phyloP scores from a whole-genome alignment of 2,113 vertebrate genomes.

The Phalacrocorax aristotelis region DNA sequence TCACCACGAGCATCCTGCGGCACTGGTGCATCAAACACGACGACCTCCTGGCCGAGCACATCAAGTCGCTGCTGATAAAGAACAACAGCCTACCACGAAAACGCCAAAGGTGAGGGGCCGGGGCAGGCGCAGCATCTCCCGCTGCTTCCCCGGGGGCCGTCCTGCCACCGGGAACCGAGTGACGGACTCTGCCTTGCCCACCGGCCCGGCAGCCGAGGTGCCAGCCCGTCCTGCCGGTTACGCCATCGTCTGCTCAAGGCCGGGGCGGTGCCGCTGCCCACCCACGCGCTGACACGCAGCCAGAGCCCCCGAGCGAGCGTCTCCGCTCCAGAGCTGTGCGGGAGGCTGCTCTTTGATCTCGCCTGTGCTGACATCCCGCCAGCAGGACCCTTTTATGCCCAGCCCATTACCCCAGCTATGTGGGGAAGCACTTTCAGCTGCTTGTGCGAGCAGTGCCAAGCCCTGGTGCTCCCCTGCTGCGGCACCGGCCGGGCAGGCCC shows the following conservation, averaged over 20 bases:
- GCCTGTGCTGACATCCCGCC: background rate
- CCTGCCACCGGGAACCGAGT: fast-evolving
- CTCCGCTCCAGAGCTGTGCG: background rate
- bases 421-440: background rate
- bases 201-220: background rate
- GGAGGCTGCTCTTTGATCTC: background rate
- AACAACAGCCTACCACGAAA: conserved; percentile 96
- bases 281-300: fast-evolving
- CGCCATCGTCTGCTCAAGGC: background rate
- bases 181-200: background rate
- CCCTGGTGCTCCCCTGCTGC: background rate
- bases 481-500: background rate
- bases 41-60: conserved; percentile 88
- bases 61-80: conserved; percentile 95
- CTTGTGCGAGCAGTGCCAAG: background rate
- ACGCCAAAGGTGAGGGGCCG: conserved; percentile 82
- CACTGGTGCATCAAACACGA: conserved; percentile 94
- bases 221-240: background rate
- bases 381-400: background rate
- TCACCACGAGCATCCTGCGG: conserved; percentile 94
- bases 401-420: background rate
- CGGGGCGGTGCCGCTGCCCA: background rate
- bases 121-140: fast-evolving
- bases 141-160: fast-evolving
- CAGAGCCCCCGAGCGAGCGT: background rate